Evolutionary conservation across 2,797 vertebrate genomes (phyloP), one percentile per base, ranked within the genome.

Genomic region (Falco naumanni): DNA sequence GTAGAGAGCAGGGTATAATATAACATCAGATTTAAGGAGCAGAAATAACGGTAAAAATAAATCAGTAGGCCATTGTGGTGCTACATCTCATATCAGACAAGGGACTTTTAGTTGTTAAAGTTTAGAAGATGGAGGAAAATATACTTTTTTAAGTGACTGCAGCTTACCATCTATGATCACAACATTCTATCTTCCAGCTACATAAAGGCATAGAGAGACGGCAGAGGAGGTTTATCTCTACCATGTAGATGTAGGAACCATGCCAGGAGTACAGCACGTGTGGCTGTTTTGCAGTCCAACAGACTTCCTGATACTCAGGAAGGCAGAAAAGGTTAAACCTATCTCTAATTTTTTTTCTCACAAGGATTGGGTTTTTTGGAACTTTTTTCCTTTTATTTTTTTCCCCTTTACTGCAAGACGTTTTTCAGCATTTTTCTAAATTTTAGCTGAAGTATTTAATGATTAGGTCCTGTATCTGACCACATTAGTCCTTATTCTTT

Each of bases 401-500:
- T 11, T 20, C 50, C 11, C 7, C 13, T 96, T 93, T 89, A 65
- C 59, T 76, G 69, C 19, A 85, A 91, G 65, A 75, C 37, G 79
- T 84, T 94, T 94, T 87, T 53, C 56, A 59, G 39, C 54, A 93
- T 82, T 95, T 94, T 93, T 25, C 53, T 84, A 31, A 68, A 43
- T 89, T 81, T 91, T 84, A 94, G 61, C 43, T 53, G 81, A 93
- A 87, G 56, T 37, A 68, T 63, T 96, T 97, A 93, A 94, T 81
- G 51, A 88, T 83, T 87, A 90, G 41, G 60, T 81, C 63, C 78
- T 95, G 33, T 71, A 82, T 78, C 66, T 96, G 91, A 92, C 57
- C 28, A 13, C 41, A 65, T n/a, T 84, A 43, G n/a, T 96, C 56
- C 75, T 93, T 65, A 59, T 48, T 86, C 34, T 97, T 97, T 96